Conservation (phyloP, 2,888 invertebrate genomes). For the Melipona bicolor region DNA sequence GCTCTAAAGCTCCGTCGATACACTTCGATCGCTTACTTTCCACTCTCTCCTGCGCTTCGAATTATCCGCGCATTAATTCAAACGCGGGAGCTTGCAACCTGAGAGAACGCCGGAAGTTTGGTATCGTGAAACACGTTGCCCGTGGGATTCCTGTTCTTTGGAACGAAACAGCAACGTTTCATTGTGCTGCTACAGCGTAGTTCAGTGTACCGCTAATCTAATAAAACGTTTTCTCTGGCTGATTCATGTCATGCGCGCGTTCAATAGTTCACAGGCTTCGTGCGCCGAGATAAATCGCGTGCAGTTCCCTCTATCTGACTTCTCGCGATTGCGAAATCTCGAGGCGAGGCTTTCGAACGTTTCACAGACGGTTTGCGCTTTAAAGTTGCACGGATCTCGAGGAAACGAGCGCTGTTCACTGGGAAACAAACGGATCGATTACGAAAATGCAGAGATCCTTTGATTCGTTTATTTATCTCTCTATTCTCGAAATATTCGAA, state of each 20-base stretch:
- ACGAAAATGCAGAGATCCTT: too few species aligned
- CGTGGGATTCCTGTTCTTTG: neutral
- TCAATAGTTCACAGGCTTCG: neutral
- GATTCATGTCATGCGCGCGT: conserved; percentile 10
- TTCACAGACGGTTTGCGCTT: too few species aligned
- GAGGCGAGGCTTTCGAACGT: too few species aligned
- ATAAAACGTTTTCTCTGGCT: conserved; percentile 15
- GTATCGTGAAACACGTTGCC: neutral
- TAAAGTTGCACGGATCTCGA: too few species aligned
- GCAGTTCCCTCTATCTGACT: neutral
- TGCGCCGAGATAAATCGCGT: neutral
- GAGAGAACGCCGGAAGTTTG: neutral
- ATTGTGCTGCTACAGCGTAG: neutral
- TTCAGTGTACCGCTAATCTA: neutral
- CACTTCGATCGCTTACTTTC: neutral
- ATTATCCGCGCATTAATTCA: neutral
- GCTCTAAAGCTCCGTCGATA: neutral
- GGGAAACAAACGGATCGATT: too few species aligned
- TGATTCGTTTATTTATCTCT: too few species aligned
- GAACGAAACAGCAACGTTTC: neutral
- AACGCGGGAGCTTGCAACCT: neutral
- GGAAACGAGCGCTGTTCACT: too few species aligned
- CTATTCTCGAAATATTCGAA: too few species aligned
- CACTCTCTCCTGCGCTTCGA: neutral
- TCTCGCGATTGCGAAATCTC: neutral